These are phyloP conservation scores for Centropus bengalensis DNA, from an alignment of 2,113 vertebrate species.

Conservation along the genomic window DNA sequence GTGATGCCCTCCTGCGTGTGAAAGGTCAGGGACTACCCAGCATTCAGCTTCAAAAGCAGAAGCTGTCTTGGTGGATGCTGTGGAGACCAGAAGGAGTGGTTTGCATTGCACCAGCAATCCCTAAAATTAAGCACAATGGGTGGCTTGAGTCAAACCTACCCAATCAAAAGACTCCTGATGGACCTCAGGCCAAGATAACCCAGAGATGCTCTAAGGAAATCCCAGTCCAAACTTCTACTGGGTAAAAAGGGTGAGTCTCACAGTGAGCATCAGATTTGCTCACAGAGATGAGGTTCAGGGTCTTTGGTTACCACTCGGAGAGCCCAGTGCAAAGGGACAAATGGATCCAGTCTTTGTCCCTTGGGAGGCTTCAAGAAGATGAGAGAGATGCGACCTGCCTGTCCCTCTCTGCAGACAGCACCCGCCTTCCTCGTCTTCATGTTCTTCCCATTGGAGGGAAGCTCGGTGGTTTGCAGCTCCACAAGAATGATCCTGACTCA, in stretches of 20 bases:
- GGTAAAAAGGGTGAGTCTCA: background rate
- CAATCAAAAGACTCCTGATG: background rate
- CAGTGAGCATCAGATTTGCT: background rate
- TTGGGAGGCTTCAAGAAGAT: background rate
- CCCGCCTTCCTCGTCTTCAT: fast-evolving
- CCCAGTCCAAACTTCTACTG: background rate
- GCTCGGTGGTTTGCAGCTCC: background rate
- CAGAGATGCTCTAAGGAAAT: background rate
- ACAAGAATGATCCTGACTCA: background rate
- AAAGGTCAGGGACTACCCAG: background rate
- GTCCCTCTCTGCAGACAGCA: background rate
- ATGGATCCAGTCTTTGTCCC: background rate
- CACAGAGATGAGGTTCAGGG: background rate
- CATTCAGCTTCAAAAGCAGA: background rate
- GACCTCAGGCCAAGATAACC: background rate
- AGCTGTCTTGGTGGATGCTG: background rate
- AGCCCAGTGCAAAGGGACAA: background rate
- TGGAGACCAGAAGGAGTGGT: background rate
- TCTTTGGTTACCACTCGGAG: background rate
- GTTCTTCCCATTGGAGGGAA: background rate
- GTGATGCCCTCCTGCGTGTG: background rate
- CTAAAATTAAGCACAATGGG: background rate
- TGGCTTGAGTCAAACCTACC: background rate
- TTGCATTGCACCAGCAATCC: background rate
- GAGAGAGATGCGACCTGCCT: background rate